A percentile compares a stretch with the other conserved stretches of the same genome.
These are phyloP conservation scores for Fopius arisanus DNA, from an alignment of 1,140 invertebrate species.

Conservation along the genomic window DNA sequence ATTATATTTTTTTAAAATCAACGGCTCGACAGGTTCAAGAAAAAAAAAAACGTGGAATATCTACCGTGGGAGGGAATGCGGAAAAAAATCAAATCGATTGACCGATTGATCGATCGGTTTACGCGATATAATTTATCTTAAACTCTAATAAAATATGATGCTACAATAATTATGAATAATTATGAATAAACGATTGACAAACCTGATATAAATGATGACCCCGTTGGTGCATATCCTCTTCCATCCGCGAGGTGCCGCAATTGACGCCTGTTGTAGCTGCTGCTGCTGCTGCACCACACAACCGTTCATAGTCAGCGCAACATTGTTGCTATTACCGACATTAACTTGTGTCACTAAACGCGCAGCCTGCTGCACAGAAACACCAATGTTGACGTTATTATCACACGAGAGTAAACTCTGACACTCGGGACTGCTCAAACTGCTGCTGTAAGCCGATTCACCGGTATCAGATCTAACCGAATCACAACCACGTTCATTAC, in stretches of 20 bases:
- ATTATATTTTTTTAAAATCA: too few relatives aligned
- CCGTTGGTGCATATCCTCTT: slow-evolving; percentile 67
- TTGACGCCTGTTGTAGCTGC: slow-evolving; percentile 36
- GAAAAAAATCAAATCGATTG: too few relatives aligned
- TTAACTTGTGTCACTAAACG: slow-evolving; percentile 34
- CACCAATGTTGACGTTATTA: slow-evolving; percentile 38
- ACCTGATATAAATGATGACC: slow-evolving; percentile 70
- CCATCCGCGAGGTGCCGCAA: slow-evolving; percentile 67
- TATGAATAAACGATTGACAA: neutral
- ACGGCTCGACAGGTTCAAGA: too few relatives aligned
- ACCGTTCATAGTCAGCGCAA: slow-evolving; percentile 30
- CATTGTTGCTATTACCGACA: slow-evolving; percentile 30
- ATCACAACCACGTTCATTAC: slow-evolving; percentile 44
- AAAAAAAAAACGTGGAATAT: too few relatives aligned
- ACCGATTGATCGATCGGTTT: too few relatives aligned
- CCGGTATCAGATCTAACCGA: slow-evolving; percentile 60
- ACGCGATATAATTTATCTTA: too few relatives aligned
- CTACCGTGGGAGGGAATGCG: too few relatives aligned
- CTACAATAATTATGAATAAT: neutral
- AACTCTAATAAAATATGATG: too few relatives aligned
- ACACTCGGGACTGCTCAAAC: slow-evolving; percentile 59
- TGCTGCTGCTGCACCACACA: slow-evolving; percentile 33
- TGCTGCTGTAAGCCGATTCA: slow-evolving; percentile 60
- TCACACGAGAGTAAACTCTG: slow-evolving; percentile 50
- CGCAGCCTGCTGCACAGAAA: slow-evolving; percentile 58